Evolutionary conservation across 2,113 vertebrate genomes (phyloP).

Genomic region (Muntiacus reevesi): DNA sequence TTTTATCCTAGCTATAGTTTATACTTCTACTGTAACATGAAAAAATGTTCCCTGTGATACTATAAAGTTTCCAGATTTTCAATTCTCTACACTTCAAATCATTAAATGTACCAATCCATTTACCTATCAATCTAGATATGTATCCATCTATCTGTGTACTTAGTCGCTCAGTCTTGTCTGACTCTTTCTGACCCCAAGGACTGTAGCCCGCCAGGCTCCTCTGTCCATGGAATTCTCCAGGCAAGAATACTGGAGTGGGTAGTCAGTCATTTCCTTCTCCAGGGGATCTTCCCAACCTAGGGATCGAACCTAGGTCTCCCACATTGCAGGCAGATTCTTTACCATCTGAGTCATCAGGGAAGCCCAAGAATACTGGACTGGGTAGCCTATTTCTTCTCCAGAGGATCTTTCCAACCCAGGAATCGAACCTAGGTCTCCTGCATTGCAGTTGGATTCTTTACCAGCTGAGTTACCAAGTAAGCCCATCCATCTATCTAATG

Average conservation of each 20-base stretch:
- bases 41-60: background rate
- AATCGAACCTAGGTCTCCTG: background rate
- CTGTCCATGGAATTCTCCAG: background rate
- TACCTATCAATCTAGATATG: background rate
- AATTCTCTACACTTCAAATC: background rate
- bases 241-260: background rate
- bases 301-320: background rate
- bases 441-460: background rate
- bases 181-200: background rate
- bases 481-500: background rate
- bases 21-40: background rate
- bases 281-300: background rate
- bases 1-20: background rate
- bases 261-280: background rate
- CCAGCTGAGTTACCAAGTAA: background rate
- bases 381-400: background rate
- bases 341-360: background rate
- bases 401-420: background rate
- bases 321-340: background rate
- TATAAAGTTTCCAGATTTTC: background rate
- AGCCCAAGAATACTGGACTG: background rate
- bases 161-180: background rate
- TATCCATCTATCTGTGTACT: background rate
- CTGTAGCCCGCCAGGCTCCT: background rate
- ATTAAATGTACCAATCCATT: background rate